Percentiles rank a stretch among this genome's conserved stretches.
Evolutionary conservation across 2,888 invertebrate species (phyloP).

Genomic region (Orthosia gothica): DNA sequence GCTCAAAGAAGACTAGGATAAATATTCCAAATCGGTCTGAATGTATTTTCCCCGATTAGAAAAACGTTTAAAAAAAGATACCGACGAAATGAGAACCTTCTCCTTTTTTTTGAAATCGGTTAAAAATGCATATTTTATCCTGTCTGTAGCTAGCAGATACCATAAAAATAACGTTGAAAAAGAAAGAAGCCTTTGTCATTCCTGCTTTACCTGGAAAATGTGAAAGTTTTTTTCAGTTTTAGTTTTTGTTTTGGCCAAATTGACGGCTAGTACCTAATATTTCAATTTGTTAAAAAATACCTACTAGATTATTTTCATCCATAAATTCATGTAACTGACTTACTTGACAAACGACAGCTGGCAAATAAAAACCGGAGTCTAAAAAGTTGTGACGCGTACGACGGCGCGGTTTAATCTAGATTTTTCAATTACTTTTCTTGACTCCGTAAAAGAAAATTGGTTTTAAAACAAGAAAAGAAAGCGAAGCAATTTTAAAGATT

Average conservation of each 20-base stretch:
- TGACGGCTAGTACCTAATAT: not conserved
- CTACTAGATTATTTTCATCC: too few relatives aligned
- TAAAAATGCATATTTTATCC: too few relatives aligned
- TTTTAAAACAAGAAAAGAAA: constrained; percentile 32
- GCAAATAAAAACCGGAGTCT: constrained; percentile 7
- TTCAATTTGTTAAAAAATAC: too few relatives aligned
- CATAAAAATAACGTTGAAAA: not conserved
- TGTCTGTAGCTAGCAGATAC: not conserved
- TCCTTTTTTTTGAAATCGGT: too few relatives aligned
- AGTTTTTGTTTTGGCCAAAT: not conserved
- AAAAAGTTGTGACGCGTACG: too few relatives aligned
- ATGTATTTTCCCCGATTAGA: too few relatives aligned
- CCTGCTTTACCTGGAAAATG: not conserved
- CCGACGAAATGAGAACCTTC: too few relatives aligned
- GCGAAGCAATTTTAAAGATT: constrained; percentile 35
- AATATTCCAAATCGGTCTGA: too few relatives aligned
- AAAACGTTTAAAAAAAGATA: too few relatives aligned
- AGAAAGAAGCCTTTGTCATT: not conserved
- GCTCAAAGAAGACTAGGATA: too few relatives aligned
- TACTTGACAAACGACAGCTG: constrained; percentile 7
- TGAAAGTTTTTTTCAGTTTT: not conserved
- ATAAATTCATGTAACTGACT: too few relatives aligned
- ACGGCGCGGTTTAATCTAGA: constrained; percentile 48
- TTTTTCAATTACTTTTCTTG: constrained; percentile 56
- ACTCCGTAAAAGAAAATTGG: constrained; percentile 45